Base-by-base conservation (phyloP, 2,888 invertebrate genomes). In the Drosophila neutralis region DNA sequence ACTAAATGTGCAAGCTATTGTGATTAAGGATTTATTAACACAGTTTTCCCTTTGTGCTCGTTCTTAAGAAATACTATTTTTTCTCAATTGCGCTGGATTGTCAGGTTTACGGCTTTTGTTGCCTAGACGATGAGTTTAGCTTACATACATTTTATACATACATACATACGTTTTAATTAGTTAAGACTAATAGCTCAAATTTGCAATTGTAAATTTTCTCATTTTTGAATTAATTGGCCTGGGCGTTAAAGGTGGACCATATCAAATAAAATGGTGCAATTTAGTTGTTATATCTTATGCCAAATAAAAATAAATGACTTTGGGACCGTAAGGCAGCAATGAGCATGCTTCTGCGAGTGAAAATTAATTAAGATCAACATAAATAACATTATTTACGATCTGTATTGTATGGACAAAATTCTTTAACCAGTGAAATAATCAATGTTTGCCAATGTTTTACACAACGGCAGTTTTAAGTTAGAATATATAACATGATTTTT, bases 391-490 rank as follows among this genome's bases (percentile, higher is more conserved):
- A 21, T n/a, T 42, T 21, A 21, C 42, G 42, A 42, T 21, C 4
- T 21, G 42, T 24, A 24, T 24, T 45, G 45, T 15, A 45, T 45
- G 13, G 15, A 15, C 15, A 21, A 24, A 15, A 24, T 24, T 45
- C 8, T 45, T 45, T 24, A 45, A 45, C 21, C 45, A 45, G 24
- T 45, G 45, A 24, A 45, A 45, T 45, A 13, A 45, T 45, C 45
- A 24, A n/a, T n/a, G n/a, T n/a, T 45, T 24, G 24, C 45, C 45
- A 45, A 15, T 45, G 21, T 45, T 45, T 8, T 24, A 24, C 8
- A 45, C 5, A 45, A 15, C 24, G 21, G 45, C 45, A 45, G 45
- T 24, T 24, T 24, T 45, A 45, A 24, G 15, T 45, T 45, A 45
- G 15, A 24, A 24, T 45, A 24, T 4, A 2, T 45, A 24, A 24